Evolutionary conservation across 1,140 invertebrate genomes (phyloP), one percentile per base, ranked within the genome.

Genomic region (Rhopalosiphum padi): DNA sequence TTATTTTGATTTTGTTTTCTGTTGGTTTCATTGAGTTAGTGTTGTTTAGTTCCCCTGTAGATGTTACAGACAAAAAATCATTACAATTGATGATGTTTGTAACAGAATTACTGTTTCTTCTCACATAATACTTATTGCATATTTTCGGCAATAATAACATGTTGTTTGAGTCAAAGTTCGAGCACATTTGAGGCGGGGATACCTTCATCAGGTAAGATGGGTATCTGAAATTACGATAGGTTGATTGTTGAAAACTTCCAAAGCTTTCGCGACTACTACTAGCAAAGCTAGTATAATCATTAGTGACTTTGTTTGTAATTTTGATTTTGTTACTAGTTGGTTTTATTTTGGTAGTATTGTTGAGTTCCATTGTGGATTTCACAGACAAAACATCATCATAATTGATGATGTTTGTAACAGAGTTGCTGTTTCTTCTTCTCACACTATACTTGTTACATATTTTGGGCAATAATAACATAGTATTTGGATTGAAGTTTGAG

Each of bases 401-500:
- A 37, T 15, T 35, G 30, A 87, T 25, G 5, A 11, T 43, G 41
- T 30, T 21, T 30, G 18, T 37, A 35, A n/a, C 51, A 25, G 18
- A 53, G 41, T 6, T 23, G 3, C 4, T 77, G 11, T 35, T 30
- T 9, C 15, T 30, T 9, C 15, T n/a, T 23, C n/a, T 37, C n/a
- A 55, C 88, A 9, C 22, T 30, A 25, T 25, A 89, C 3, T 55
- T 37, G 35, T 23, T 89, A 89, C 51, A 53, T 89, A 53, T 89
- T 55, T 89, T 89, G 8, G 88, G 88, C 35, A 89, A 51, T 25
- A 89, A 37, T 25, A 89, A 89, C 51, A 55, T 55, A 18, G 41
- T 89, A 1, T 37, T 89, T 11, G 25, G 3, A 11, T 89, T 51
- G 4, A 37, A 35, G 5, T 53, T 53, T 0, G 35, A 53, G 48